Evolutionary conservation across 2,113 vertebrate genomes (phyloP), one percentile per base, ranked within the genome.

Genomic region (Eolophus roseicapilla): DNA sequence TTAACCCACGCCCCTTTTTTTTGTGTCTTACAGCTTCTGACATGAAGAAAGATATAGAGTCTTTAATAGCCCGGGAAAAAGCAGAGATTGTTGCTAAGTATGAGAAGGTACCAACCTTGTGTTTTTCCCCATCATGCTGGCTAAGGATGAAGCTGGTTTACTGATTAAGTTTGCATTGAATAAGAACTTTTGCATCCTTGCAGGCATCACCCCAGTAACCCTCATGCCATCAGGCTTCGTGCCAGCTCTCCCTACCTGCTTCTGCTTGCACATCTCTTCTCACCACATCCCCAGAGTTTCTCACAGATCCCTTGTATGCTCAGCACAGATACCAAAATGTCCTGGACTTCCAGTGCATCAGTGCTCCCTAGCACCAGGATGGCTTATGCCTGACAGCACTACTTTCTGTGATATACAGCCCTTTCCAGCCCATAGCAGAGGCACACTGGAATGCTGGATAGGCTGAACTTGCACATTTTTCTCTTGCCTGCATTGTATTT

Each of bases 1-100:
- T 76, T 77, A 90, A 19, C 73, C 53, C 10, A 20, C 1, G 3
- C 3, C 5, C 2, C 10, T 60, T 52, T 79, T 82, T 44, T 20
- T 49, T 64, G 62, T 13, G 10, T 39, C 28, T 95, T 96, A 12
- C 97, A 99, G 99, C 97, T 98, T 98, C 97, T 98, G 98, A 98
- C 98, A 99, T 99, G 99, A 99, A 99, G 99, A 99, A 99, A 96
- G 99, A 99, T 88, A 98, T 99, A 81, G 99, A 99, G 57, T 96
- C 97, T 52, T 86, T 99, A 97, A 98, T 99, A 98, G 98, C 98
- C 96, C 98, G 98, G 96, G 99, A 99, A 97, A 98, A 98, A 68
- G 97, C 98, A 55, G 99, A 99, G 71, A 99, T 99, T 76, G 96
- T 99, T 95, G 96, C 97, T 85, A 99, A 99, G 96, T 99, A 99